Percentiles rank a stretch among this genome's conserved stretches.
These are phyloP conservation scores for Thecocarcelia acutangulata DNA, from an alignment of 2,888 invertebrate species.

Conservation along the genomic window DNA sequence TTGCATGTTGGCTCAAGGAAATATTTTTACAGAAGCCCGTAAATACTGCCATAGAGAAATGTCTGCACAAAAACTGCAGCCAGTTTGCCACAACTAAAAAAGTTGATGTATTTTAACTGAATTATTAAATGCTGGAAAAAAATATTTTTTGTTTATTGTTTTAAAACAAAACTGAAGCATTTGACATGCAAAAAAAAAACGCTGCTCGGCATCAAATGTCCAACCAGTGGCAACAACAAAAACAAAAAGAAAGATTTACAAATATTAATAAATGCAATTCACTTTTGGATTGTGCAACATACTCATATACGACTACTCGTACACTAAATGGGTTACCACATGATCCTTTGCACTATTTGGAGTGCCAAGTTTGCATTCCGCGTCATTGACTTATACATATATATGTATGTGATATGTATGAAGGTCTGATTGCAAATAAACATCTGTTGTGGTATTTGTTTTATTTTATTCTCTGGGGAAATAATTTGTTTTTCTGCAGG, in stretches of 20 bases:
- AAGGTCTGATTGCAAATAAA: not conserved
- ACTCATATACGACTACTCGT: too few species aligned
- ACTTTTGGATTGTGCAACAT: conserved; percentile 41
- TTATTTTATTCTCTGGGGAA: conserved; percentile 18
- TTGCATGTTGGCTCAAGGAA: conserved; percentile 29
- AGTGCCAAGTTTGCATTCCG: conserved; percentile 45
- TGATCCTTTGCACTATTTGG: conserved; percentile 1
- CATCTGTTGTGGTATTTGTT: conserved; percentile 53
- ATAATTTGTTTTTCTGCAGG: conserved; percentile 1
- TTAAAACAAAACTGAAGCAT: conserved; percentile 32
- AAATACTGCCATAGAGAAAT: not conserved
- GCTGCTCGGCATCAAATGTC: not conserved
- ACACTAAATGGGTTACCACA: not conserved
- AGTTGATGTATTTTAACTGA: conserved; percentile 38
- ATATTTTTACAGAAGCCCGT: conserved; percentile 31
- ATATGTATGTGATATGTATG: not conserved
- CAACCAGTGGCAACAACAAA: not conserved
- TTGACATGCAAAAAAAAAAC: conserved; percentile 13
- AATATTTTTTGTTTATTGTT: not conserved
- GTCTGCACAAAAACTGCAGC: conserved; percentile 21
- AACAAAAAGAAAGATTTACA: conserved; percentile 1
- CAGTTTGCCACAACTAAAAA: not conserved
- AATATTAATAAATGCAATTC: conserved; percentile 64
- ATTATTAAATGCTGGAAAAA: conserved; percentile 45
- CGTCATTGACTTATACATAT: conserved; percentile 37